These are phyloP conservation scores for Diuraphis noxia DNA, from an alignment of 1,140 invertebrate species.

Conservation along the genomic window DNA sequence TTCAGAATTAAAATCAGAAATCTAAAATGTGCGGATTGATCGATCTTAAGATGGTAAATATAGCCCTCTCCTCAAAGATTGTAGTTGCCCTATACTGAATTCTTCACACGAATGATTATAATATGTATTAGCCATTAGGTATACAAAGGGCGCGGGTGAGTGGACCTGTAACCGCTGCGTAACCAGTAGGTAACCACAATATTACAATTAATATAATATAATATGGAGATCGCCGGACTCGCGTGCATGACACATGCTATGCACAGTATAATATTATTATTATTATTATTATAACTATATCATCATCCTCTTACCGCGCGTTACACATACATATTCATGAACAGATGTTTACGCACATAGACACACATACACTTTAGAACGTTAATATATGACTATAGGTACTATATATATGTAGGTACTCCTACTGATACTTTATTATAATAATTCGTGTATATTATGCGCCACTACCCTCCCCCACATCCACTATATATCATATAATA, in stretches of 20 bases:
- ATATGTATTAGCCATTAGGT: not conserved
- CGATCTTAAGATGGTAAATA: too few relatives aligned
- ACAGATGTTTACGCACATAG: slow-evolving; percentile 36
- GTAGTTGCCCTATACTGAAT: not conserved
- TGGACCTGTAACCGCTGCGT: not conserved
- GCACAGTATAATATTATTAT: not conserved
- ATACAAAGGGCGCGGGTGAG: too few relatives aligned
- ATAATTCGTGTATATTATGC: not conserved
- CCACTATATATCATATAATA: too few relatives aligned
- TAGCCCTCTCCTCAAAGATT: not conserved
- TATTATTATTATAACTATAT: not conserved
- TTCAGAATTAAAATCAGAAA: too few relatives aligned
- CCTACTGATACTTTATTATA: slow-evolving; percentile 7
- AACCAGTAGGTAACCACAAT: not conserved
- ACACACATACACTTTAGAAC: not conserved
- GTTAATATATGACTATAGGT: slow-evolving; percentile 2
- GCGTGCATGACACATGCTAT: slow-evolving; percentile 38
- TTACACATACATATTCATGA: slow-evolving; percentile 50
- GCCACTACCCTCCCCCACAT: not conserved
- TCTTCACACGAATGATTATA: not conserved
- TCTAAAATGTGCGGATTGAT: too few relatives aligned
- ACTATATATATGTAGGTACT: too few relatives aligned
- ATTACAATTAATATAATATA: too few relatives aligned
- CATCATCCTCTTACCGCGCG: not conserved
- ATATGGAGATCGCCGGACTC: not conserved